A percentile compares a stretch with the other conserved stretches of the same genome.
phyloP scores from a whole-genome alignment of 2,888 invertebrate species.

The Epinotia ramella region DNA sequence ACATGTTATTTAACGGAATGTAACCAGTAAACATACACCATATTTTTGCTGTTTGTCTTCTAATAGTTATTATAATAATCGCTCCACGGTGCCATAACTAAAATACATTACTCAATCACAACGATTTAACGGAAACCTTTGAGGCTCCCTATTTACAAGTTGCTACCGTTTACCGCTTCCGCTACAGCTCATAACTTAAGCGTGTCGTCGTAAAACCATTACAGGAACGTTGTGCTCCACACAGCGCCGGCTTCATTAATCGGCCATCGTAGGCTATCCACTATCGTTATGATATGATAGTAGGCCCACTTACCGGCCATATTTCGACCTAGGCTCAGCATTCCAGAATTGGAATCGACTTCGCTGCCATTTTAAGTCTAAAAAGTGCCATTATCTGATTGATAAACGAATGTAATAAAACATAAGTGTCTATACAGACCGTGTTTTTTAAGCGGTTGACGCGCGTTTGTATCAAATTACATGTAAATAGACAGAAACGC shows the following conservation, averaged over 20 bases:
- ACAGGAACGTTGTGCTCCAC: conserved; percentile 77
- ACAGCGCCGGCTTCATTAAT: conserved; percentile 82
- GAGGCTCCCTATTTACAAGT: not conserved
- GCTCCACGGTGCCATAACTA: no score
- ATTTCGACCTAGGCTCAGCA: conserved; percentile 17
- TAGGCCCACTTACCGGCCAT: conserved; percentile 63
- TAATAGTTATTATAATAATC: no score
- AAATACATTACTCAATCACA: no score
- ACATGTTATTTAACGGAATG: no score
- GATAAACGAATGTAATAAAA: not conserved
- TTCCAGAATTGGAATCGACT: conserved; percentile 13
- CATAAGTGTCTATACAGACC: no score
- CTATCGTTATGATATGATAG: conserved; percentile 74
- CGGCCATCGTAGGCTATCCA: conserved; percentile 81
- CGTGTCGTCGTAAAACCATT: conserved; percentile 78
- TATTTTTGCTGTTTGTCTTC: no score
- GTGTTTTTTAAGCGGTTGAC: no score
- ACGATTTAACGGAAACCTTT: not conserved
- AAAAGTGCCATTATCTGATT: not conserved
- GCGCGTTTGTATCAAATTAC: no score
- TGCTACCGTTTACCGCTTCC: not conserved
- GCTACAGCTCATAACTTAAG: conserved; percentile 6
- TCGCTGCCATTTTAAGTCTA: not conserved
- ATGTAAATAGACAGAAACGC: no score
- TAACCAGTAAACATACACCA: no score